Evolutionary conservation across 2,113 vertebrate species (phyloP).

Genomic region (Prietella phreatophila): DNA sequence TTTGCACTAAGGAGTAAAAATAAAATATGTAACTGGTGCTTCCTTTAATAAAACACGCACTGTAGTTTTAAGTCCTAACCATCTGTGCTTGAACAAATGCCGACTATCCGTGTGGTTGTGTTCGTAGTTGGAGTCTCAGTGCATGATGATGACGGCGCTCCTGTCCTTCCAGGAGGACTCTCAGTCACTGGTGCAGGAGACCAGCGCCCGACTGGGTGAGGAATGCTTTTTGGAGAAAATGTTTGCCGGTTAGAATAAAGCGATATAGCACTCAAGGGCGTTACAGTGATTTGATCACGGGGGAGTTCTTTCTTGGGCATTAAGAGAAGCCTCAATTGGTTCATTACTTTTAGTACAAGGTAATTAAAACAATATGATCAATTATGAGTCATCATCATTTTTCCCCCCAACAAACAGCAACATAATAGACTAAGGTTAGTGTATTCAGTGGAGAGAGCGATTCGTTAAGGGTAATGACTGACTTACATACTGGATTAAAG

Average conservation of each 20-base stretch:
- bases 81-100: neutral
- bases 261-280: neutral
- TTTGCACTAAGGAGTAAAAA: too few species aligned
- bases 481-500: too few species aligned
- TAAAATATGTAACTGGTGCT: too few species aligned
- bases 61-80: too few species aligned
- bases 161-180: slow-evolving; percentile 67
- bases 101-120: neutral
- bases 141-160: slow-evolving; percentile 66
- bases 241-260: neutral
- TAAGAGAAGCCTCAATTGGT: neutral
- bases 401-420: neutral
- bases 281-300: neutral
- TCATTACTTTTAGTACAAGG: neutral
- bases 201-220: slow-evolving; percentile 70
- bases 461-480: too few species aligned
- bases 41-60: too few species aligned
- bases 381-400: too few species aligned
- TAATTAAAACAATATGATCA: neutral
- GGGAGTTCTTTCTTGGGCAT: neutral
- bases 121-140: slow-evolving; percentile 70
- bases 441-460: too few species aligned
- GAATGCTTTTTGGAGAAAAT: neutral
- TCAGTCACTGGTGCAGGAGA: slow-evolving; percentile 68
- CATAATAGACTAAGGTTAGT: neutral